Base-by-base conservation (phyloP, 2,888 invertebrate species). In the Sisyra terminalis region DNA sequence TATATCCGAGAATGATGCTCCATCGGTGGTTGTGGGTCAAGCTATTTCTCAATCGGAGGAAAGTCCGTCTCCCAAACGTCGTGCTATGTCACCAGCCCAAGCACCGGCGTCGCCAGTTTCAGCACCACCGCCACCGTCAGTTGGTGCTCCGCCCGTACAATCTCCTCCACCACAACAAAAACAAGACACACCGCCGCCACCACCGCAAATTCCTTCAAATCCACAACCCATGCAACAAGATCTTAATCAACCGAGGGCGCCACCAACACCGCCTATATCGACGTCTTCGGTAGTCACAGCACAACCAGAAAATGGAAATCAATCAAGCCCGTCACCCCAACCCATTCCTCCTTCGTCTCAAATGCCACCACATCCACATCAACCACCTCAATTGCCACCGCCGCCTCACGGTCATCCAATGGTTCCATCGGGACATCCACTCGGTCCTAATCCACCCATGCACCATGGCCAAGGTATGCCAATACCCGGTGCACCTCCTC, bases 81-180 rank as follows among this genome's bases (percentile, higher is more conserved):
- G 42, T 7, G 7, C 24, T 38, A 14, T 29, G 10, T n/a, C 18
- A n/a, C 43, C 39, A n/a, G 40, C 40, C 36, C 46, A 50, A 42
- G 42, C 46, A 39, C 24, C 49, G 17, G 43, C 47, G 35, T 43
- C 48, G 45, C 38, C 46, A 10, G 37, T 17, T 31, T 49, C 34
- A 24, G 46, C 39, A 35, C 48, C 42, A 14, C 50, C 46, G 15
- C 47, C 47, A 30, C 51, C n/a, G n/a, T n/a, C n/a, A n/a, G n/a
- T n/a, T n/a, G n/a, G n/a, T n/a, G n/a, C n/a, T n/a, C n/a, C n/a
- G n/a, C n/a, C 46, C 15, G 24, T 7, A 24, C 50, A 50, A 29
- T 55, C 51, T 10, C 51, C 54, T 30, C 49, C 52, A 8, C 53
- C 55, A 47, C 53, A 51, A n/a, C 50, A 49, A 37, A 47, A 49